These are phyloP conservation scores for Diabrotica virgifera DNA, from an alignment of 1,140 invertebrate species.

Conservation along the genomic window DNA sequence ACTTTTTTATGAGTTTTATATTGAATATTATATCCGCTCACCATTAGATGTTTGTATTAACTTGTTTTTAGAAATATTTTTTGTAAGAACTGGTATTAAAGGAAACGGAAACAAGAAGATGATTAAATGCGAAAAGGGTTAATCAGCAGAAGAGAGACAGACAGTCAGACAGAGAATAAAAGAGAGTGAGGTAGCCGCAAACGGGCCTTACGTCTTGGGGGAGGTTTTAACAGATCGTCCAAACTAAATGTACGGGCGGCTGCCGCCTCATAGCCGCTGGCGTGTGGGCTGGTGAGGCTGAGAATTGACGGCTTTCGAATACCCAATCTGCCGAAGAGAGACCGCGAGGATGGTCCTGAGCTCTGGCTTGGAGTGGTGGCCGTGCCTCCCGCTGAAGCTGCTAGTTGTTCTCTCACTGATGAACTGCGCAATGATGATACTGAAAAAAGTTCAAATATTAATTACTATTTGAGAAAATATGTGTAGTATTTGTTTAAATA, in stretches of 20 bases:
- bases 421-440: constrained; percentile 43
- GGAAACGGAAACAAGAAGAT: too few relatives aligned
- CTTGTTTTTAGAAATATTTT: too few relatives aligned
- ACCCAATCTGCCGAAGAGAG: constrained; percentile 71
- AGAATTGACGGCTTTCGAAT: constrained; percentile 76
- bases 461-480: too few relatives aligned
- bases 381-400: constrained; percentile 41
- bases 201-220: constrained; percentile 65
- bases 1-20: too few relatives aligned
- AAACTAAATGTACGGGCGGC: constrained; percentile 70
- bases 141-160: too few relatives aligned
- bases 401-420: constrained; percentile 49
- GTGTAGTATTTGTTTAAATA: too few relatives aligned
- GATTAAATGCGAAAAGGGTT: too few relatives aligned
- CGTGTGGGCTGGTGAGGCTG: constrained; percentile 64
- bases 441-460: constrained; percentile 19
- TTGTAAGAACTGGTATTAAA: too few relatives aligned
- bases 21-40: too few relatives aligned
- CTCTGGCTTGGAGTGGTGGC: constrained; percentile 46
- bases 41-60: too few relatives aligned
- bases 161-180: too few relatives aligned
- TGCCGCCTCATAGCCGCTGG: constrained; percentile 50
- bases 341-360: constrained; percentile 51
- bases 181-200: constrained; percentile 24
- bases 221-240: constrained; percentile 75